Evolutionary conservation across 2,888 invertebrate species (phyloP), one percentile per base, ranked within the genome.

Genomic region (Cerceris ruficornis): DNA sequence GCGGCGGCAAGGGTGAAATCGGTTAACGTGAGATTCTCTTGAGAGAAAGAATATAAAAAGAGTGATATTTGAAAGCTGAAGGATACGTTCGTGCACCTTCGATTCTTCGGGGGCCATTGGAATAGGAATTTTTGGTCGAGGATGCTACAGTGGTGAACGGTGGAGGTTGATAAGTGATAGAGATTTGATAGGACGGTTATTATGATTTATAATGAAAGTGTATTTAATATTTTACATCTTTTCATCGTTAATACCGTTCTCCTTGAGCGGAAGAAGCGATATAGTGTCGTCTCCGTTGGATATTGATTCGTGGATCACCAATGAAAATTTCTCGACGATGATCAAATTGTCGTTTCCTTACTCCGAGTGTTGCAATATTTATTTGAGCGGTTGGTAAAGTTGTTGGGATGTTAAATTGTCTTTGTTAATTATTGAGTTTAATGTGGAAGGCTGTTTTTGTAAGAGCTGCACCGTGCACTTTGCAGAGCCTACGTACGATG

Each of bases 341-440:
- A 55, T 90, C 5, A 71, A 77, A 15, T 64, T 77, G 1, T 86
- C 90, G 6, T 88, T 86, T 14, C 67, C 82, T 0, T 67, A 41
- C 1, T 85, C 89, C 0, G 68, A 17, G 14, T 90, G 90, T 41
- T 87, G 87, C 69, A 90, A 89, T 68, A 77, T 90, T 15, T 84
- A 80, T 62, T 49, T 89, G 15, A 86, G 84, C 71, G 82, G 87
- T 82, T 61, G 13, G 74, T 76, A 49, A 9, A 67, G 8, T 73
- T 79, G 17, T 41, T n/a, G 52, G 6, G 11, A 46, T 46, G 46
- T 46, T 46, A 52, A 50, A 28, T 28, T 52, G 52, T 50, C 9
- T 43, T 6, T 50, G 13, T 50, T 50, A 50, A 8, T 50, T 6
- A 50, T 50, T 13, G n/a, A 50, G 43, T 43, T n/a, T n/a, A n/a